These are phyloP conservation scores for Drosophila robusta DNA, from an alignment of 2,888 invertebrate genomes.

Conservation along the genomic window DNA sequence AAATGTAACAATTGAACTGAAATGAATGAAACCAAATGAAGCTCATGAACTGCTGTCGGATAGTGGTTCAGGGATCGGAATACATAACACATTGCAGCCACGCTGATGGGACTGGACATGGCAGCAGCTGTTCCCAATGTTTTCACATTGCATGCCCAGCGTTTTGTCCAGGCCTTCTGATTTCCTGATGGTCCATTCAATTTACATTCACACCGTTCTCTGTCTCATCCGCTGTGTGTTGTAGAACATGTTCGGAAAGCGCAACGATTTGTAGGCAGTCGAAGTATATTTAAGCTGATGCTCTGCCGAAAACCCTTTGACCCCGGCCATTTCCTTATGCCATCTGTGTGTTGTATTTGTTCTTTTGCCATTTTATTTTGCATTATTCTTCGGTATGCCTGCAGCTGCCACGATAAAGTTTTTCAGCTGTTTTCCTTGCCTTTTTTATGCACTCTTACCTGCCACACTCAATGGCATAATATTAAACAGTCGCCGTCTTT, in stretches of 20 bases:
- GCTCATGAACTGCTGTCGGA: slow-evolving; percentile 49
- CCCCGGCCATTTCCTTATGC: slow-evolving; percentile 14
- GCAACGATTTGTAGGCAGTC: slow-evolving; percentile 46
- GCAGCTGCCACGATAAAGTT: slow-evolving; percentile 48
- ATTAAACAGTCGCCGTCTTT: slow-evolving; percentile 39
- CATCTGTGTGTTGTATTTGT: slow-evolving; percentile 7
- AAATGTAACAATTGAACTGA: slow-evolving; percentile 74
- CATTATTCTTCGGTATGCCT: slow-evolving; percentile 23
- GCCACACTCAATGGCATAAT: slow-evolving; percentile 33
- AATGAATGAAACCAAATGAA: slow-evolving; percentile 67
- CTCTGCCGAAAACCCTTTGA: slow-evolving; percentile 32
- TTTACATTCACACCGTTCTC: slow-evolving; percentile 40
- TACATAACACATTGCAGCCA: slow-evolving; percentile 31
- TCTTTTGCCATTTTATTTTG: slow-evolving; percentile 18
- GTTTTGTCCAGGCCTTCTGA: slow-evolving; percentile 29
- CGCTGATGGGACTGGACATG: slow-evolving; percentile 17
- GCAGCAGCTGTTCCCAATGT: slow-evolving; percentile 35
- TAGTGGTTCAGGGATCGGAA: slow-evolving; percentile 8
- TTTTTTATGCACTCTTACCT: slow-evolving; percentile 37
- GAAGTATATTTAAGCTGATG: slow-evolving; percentile 55
- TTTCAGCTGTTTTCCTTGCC: slow-evolving; percentile 29
- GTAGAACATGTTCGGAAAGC: slow-evolving; percentile 38
- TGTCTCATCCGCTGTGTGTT: slow-evolving; percentile 33
- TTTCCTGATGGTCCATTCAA: slow-evolving; percentile 22
- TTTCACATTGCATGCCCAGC: slow-evolving; percentile 26